phyloP scores from a whole-genome alignment of 2,797 vertebrate species.

The Coilia nasus region DNA sequence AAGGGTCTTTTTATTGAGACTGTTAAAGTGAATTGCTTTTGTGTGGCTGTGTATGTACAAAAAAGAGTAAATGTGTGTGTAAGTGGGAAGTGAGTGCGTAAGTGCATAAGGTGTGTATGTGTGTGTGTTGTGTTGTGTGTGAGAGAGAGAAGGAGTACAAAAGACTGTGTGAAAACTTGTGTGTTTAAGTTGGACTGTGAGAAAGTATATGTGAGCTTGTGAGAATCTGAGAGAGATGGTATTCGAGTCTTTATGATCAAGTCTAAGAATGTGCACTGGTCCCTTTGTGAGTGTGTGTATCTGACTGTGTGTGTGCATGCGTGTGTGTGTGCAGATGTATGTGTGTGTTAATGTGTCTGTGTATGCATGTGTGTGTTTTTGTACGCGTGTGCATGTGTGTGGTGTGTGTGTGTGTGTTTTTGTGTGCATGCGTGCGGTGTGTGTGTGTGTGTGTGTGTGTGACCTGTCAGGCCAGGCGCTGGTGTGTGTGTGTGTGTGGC shows the following conservation, averaged over 20 bases:
- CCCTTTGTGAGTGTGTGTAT: slow-evolving; percentile 38
- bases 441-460: not conserved
- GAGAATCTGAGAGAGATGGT: not conserved
- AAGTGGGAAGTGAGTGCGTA: slow-evolving; percentile 22
- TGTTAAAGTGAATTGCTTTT: not conserved
- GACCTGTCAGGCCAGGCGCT: no score
- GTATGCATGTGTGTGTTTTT: not conserved
- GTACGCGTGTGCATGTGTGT: not conserved
- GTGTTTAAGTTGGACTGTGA: slow-evolving; percentile 8
- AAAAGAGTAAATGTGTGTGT: slow-evolving; percentile 11
- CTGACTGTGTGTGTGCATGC: not conserved
- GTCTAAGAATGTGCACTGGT: slow-evolving; percentile 28
- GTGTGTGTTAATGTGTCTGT: not conserved
- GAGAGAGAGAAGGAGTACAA: not conserved
- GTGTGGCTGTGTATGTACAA: slow-evolving; percentile 30
- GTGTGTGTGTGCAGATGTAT: not conserved
- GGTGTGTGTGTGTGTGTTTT: not conserved
- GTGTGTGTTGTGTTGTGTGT: slow-evolving; percentile 28
- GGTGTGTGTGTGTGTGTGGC: slow-evolving; percentile 40
- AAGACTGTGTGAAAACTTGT: not conserved
- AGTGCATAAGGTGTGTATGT: slow-evolving; percentile 41
- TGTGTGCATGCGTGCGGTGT: not conserved
- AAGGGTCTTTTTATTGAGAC: slow-evolving; percentile 15
- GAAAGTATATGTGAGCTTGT: slow-evolving; percentile 2
- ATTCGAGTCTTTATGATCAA: slow-evolving; percentile 5